Base-by-base conservation (phyloP, 2,113 vertebrate genomes). In the Nothocercus nigrocapillus region DNA sequence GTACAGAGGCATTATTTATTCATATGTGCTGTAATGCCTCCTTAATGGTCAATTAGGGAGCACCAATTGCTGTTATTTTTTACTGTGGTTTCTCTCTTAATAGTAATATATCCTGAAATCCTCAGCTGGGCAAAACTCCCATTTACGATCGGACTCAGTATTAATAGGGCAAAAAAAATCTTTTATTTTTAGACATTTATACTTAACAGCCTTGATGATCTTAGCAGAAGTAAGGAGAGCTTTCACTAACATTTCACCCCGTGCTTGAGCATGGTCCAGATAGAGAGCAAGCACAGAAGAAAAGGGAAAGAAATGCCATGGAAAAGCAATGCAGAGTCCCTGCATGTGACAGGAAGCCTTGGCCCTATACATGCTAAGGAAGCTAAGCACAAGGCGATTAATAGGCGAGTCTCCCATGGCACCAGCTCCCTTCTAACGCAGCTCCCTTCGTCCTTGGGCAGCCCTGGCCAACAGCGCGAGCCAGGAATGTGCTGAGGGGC, bases 401-500 rank as follows among this genome's bases (percentile, higher is more conserved):
- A 66, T 12, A 79, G 36, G n/a, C 64, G 66, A 7, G 14, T 64
- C 59, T 89, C 73, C 45, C 36, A 5, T 25, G 1, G 40, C 56
- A 54, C 56, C 1, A 1, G 27, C n/a, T n/a, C n/a, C n/a, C n/a
- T n/a, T 87, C 77, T 84, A 72, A 86, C 68, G 83, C 69, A 64
- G 77, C 0, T 0, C 47, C 30, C 7, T 53, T 69, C 56, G 73
- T 79, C 62, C 80, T 77, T 51, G 90, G 28, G 13, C 1, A 1
- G 44, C 74, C 70, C 18, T 8, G 36, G 62, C 74, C 91, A 94
- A 63, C 27, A 79, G 45, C 0, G 7, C 66, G 28, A 47, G 77
- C 58, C 34, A 95, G 77, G 94, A 96, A 96, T 97, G 94, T 87
- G 93, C 96, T 85, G 58, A 62, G 83, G 77, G 91, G 44, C 86